Evolutionary conservation across 2,888 invertebrate species (phyloP), one percentile per base, ranked within the genome.

Genomic region (Nomada goodeniana): DNA sequence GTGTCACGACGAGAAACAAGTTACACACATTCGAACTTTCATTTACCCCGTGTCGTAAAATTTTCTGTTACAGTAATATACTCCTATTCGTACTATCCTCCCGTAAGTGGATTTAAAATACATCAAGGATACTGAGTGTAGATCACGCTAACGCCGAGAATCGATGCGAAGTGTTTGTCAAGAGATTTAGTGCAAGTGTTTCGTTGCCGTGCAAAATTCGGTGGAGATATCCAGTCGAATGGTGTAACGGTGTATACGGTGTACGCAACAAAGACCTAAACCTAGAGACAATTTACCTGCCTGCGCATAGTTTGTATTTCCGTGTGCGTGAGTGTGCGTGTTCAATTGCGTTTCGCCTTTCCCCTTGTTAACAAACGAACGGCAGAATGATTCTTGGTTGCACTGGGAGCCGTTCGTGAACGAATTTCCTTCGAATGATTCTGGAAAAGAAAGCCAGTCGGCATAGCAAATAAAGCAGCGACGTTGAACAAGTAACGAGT

Each of bases 21-120:
- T 47, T 26, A 5, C 26, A 61, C n/a, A 26, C 3, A 47, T 53
- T n/a, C 15, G 3, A 10, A 9, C 53, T 5, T 20, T 5, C 20
- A 55, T 23, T 55, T 23, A 11, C 20, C 15, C n/a, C 0, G 2
- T 1, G 18, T 15, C 47, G 44, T 36, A 7, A 52, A n/a, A 29
- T 55, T 47, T 26, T 86, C 26, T 90, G 90, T 91, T 91, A 73
- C 91, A 91, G 91, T 88, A 82, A 83, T 90, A 72, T 87, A 89
- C 77, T 84, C 87, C 36, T 90, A 89, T 78, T 82, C 89, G 72
- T 88, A 86, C 80, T 85, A 88, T 65, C 88, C 89, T 36, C 72
- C 76, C 13, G 44, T 29, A 18, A 26, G 44, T 29, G 63, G 71
- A 36, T 70, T 73, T 47, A 53, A 23, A 60, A 20, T 18, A 42